These are phyloP conservation scores for Halocynthia roretzi DNA, from an alignment of 23 tunicate species.

Conservation along the genomic window DNA sequence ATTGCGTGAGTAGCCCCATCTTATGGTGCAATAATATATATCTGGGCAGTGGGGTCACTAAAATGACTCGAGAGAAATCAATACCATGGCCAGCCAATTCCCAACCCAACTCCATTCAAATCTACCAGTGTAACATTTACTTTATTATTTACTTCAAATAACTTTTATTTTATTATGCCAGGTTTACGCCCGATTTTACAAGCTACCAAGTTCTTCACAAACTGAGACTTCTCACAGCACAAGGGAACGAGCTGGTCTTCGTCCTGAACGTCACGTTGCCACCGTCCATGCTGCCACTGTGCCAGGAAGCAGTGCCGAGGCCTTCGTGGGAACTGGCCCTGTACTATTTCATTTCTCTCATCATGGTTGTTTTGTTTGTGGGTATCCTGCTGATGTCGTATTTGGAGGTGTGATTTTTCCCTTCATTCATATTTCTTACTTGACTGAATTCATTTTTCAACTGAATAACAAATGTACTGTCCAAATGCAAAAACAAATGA, in stretches of 20 bases:
- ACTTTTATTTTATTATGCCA: slow-evolving; percentile 10
- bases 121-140: background rate
- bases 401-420: slow-evolving; percentile 45
- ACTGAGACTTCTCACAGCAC: slow-evolving; percentile 66
- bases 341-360: slow-evolving; percentile 17
- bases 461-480: background rate
- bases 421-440: no score
- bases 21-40: background rate
- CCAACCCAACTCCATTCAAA: background rate
- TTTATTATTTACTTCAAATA: background rate
- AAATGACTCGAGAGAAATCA: background rate
- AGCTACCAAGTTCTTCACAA: slow-evolving; percentile 61
- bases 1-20: slow-evolving; percentile 53
- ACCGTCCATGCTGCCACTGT: slow-evolving; percentile 58
- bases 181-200: slow-evolving; percentile 91
- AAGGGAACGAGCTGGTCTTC: slow-evolving; percentile 57
- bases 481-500: background rate
- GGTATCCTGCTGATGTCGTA: slow-evolving; percentile 52
- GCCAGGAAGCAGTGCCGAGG: slow-evolving; percentile 73
- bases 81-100: background rate
- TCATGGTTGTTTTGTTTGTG: slow-evolving; percentile 37
- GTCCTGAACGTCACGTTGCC: slow-evolving; percentile 85
- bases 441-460: no score
- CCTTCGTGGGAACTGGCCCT: slow-evolving; percentile 66
- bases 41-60: background rate